Evolutionary conservation across 2,797 vertebrate species (phyloP).

Genomic region (Antrozous pallidus): DNA sequence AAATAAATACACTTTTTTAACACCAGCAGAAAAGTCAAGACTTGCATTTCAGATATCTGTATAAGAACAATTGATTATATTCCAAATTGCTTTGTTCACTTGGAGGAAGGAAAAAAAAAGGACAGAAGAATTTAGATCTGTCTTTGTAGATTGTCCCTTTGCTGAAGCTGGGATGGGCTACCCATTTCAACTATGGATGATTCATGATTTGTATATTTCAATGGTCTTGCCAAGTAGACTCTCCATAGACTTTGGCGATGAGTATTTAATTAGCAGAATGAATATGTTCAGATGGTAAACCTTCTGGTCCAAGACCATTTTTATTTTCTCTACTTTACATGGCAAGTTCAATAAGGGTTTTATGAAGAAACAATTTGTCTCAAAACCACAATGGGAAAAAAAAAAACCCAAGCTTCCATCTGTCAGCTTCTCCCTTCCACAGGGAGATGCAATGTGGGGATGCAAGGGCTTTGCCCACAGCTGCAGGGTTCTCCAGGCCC

Average conservation of each 20-base stretch:
- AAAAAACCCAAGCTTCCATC: not conserved
- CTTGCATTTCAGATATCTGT: not conserved
- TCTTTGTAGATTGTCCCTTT: not conserved
- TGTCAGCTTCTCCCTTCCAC: not conserved
- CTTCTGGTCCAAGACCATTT: not conserved
- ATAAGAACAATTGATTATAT: not conserved
- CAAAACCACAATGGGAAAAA: not conserved
- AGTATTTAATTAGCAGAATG: constrained; percentile 43
- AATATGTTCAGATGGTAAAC: constrained; percentile 20
- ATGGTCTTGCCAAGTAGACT: not conserved
- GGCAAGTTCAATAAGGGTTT: constrained; percentile 1
- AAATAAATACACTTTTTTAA: not conserved
- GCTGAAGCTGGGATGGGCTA: not conserved
- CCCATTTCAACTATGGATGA: not conserved
- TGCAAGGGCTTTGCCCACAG: no score
- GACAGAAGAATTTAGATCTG: not conserved
- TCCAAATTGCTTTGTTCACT: constrained; percentile 1
- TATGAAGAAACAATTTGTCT: not conserved
- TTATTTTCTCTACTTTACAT: not conserved
- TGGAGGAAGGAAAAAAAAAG: not conserved
- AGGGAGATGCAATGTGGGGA: fast-evolving
- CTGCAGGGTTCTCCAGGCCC: fast-evolving
- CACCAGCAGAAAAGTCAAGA: not conserved
- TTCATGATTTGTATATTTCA: not conserved
- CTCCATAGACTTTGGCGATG: not conserved